Evolutionary conservation across 2,113 vertebrate genomes (phyloP).

Genomic region (Tautogolabrus adspersus): DNA sequence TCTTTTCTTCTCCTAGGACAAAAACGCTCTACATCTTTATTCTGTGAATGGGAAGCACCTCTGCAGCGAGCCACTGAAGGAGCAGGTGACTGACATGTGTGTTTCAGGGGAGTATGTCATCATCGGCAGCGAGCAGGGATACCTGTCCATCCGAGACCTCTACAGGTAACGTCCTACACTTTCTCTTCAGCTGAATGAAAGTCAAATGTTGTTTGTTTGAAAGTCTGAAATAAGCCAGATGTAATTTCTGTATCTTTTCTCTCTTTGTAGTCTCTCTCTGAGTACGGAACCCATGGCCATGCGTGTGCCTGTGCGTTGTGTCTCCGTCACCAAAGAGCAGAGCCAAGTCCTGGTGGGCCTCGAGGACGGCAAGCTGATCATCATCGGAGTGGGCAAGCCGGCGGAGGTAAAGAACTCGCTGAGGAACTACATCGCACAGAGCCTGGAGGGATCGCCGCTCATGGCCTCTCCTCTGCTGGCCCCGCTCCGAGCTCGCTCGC

Average conservation of each 20-base stretch:
- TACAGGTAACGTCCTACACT: constrained; percentile 87
- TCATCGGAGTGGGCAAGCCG: constrained; percentile 95
- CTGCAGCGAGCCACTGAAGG: constrained; percentile 89
- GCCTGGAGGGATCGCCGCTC: constrained; percentile 87
- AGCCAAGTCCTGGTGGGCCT: constrained; percentile 95
- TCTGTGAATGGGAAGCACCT: constrained; percentile 95
- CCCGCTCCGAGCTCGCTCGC: constrained; percentile 86
- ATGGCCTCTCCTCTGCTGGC: constrained; percentile 86
- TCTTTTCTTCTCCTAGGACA: constrained; percentile 86
- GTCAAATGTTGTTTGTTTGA: too few relatives aligned
- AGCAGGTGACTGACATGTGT: constrained; percentile 94
- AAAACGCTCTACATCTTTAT: constrained; percentile 94
- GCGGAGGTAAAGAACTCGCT: constrained; percentile 95
- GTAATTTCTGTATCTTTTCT: background rate
- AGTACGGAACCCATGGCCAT: constrained; percentile 90
- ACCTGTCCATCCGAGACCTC: constrained; percentile 92
- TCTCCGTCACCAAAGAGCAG: constrained; percentile 94
- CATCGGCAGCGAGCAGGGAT: constrained; percentile 93
- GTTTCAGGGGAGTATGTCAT: constrained; percentile 91
- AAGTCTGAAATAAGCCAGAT: too few relatives aligned
- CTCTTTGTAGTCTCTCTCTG: constrained; percentile 85
- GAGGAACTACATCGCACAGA: constrained; percentile 88
- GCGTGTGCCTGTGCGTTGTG: constrained; percentile 91
- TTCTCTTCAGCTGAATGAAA: too few relatives aligned
- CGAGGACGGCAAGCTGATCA: constrained; percentile 96